These are phyloP conservation scores for Suricata suricatta DNA, from an alignment of 2,113 vertebrate genomes.

Conservation along the genomic window DNA sequence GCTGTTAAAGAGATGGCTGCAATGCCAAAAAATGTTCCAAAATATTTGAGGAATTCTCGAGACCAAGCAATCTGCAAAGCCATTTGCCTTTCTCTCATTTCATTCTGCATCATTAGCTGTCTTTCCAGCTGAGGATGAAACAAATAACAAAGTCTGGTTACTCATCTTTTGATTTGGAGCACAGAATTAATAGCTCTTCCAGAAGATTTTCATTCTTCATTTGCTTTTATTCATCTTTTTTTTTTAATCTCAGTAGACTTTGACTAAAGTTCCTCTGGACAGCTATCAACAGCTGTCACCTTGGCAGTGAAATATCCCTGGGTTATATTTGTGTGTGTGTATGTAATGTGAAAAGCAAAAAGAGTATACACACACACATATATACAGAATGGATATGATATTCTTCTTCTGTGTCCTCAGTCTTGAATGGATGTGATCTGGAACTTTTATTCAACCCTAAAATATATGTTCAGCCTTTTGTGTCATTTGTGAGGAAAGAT, in stretches of 20 bases:
- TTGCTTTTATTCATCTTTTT: background rate
- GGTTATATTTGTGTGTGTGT: too few relatives aligned
- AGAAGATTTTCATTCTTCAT: slow-evolving; percentile 22
- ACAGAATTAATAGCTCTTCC: background rate
- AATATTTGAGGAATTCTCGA: slow-evolving; percentile 93
- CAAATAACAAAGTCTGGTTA: slow-evolving; percentile 46
- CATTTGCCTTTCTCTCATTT: slow-evolving; percentile 93
- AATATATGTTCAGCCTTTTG: background rate
- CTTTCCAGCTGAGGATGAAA: slow-evolving; percentile 90
- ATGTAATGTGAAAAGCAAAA: too few relatives aligned
- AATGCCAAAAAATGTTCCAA: slow-evolving; percentile 88
- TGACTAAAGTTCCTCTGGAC: background rate
- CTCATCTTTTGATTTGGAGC: slow-evolving; percentile 26
- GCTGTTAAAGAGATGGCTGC: slow-evolving; percentile 84
- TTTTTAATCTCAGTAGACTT: background rate
- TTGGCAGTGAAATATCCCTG: slow-evolving; percentile 25
- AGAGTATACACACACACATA: background rate
- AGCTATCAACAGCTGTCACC: background rate
- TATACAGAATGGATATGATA: background rate
- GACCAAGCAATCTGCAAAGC: slow-evolving; percentile 94
- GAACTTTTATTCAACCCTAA: background rate
- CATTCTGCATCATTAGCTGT: slow-evolving; percentile 92
- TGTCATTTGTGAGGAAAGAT: background rate
- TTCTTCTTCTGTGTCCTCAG: background rate
- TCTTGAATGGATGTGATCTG: background rate